These are phyloP conservation scores for Chloroclysta siterata DNA, from an alignment of 2,888 invertebrate species.

Conservation along the genomic window DNA sequence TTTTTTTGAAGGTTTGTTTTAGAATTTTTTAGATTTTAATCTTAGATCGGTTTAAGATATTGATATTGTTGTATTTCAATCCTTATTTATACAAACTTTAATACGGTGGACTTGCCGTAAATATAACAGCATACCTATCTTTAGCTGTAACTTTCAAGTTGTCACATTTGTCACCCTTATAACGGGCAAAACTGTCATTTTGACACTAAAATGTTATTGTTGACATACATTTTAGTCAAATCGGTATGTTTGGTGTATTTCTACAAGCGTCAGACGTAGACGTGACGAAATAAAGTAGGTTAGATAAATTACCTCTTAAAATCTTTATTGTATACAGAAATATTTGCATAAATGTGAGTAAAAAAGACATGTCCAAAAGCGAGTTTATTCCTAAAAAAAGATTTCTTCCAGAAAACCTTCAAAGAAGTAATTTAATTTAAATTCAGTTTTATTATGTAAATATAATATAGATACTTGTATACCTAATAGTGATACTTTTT, in stretches of 20 bases:
- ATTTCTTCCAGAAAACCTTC: no score
- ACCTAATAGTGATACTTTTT: no score
- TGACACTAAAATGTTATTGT: not conserved
- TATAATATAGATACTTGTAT: no score
- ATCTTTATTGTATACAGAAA: no score
- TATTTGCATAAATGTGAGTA: no score
- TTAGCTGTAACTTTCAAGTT: not conserved
- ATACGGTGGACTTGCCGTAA: not conserved
- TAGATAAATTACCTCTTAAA: no score
- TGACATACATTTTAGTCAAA: not conserved
- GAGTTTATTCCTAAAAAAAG: no score
- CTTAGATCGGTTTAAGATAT: constrained; percentile 22
- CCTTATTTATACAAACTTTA: not conserved
- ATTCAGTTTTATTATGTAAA: no score
- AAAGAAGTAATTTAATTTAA: no score
- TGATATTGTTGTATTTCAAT: constrained; percentile 3
- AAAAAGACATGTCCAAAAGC: no score
- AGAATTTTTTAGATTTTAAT: constrained; percentile 30
- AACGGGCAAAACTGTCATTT: not conserved
- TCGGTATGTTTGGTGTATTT: not conserved
- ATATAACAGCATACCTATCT: not conserved
- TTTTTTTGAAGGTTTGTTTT: constrained; percentile 36
- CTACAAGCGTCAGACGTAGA: no score
- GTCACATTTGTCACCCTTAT: not conserved
- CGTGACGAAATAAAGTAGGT: not conserved